Evolutionary conservation across 2,113 vertebrate genomes (phyloP), one percentile per base, ranked within the genome.

Genomic region (Aix galericulata): DNA sequence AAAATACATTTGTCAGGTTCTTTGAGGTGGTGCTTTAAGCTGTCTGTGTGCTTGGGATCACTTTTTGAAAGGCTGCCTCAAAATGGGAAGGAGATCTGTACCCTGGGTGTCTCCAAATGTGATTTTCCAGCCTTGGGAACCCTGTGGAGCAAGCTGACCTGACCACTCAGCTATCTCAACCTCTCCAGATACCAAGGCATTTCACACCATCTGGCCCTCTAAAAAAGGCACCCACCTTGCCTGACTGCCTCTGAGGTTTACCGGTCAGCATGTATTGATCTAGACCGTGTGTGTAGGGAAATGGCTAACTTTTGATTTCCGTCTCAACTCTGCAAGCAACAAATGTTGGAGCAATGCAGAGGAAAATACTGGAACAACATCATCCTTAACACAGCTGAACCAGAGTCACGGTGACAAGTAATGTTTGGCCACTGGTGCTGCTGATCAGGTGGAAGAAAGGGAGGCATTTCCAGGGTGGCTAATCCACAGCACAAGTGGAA

Each of bases 261-360:
- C 58, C 29, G 12, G 13, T 90, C 55, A 62, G 48, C 5, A 13
- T 4, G 12, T 75, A 17, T 38, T 85, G 31, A 14, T 36, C 48
- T 23, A 29, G 31, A 44, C 17, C 3, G 18, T 29, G 4, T 16
- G 25, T 29, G 36, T 27, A 11, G 2, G 1, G 11, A 2, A 36
- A 50, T 10, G 38, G 9, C 23, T 8, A 31, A 48, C 44, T 88
- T 88, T 76, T 27, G 34, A 5, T 64, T 53, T 27, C 32, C 23
- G 14, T 18, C 50, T 91, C 68, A 58, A 11, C 31, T 86, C 63
- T 63, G 17, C 16, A 58, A 76, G 34, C 34, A 89, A 38, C 27
- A 73, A 68, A 20, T 20, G 13, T 8, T 73, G 58, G 48, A 77
- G 23, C 16, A 71, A 67, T 21, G 17, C 26, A 80, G 13, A 71